Conservation (phyloP, 2,797 vertebrate species). For the Gadopsis marmoratus region DNA sequence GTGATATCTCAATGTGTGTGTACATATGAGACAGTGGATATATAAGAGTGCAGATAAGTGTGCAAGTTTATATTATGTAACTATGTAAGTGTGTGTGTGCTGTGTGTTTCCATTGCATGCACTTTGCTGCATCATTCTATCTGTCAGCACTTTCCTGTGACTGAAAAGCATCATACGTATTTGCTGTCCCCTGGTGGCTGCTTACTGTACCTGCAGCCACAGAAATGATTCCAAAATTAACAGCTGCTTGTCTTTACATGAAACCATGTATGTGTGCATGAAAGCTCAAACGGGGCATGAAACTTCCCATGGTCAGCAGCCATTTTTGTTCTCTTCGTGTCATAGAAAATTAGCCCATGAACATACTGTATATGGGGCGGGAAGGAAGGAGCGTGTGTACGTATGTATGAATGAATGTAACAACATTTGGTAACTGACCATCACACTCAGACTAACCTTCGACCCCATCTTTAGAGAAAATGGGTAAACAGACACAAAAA, state of each 20-base stretch:
- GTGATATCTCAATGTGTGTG: neutral
- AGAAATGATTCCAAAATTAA: neutral
- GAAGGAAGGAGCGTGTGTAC: constrained; percentile 11
- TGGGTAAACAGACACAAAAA: neutral
- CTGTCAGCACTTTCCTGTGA: constrained; percentile 23
- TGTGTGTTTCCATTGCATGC: constrained; percentile 28
- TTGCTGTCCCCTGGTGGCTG: constrained; percentile 60
- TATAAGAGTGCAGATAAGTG: neutral
- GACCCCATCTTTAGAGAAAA: constrained; percentile 1
- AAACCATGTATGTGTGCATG: neutral
- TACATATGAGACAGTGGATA: neutral
- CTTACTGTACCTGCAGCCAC: neutral
- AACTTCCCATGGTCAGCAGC: constrained; percentile 51
- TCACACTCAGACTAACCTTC: constrained; percentile 14
- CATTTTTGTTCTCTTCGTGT: constrained; percentile 56
- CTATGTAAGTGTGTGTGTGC: neutral
- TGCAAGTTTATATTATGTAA: neutral
- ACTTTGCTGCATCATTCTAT: constrained; percentile 64
- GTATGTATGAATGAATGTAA: constrained; percentile 50
- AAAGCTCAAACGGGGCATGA: constrained; percentile 43
- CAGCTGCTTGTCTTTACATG: constrained; percentile 24
- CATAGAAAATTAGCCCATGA: constrained; percentile 76
- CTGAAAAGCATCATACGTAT: neutral
- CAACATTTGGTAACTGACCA: constrained; percentile 3
- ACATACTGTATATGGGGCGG: constrained; percentile 72